Conservation (phyloP, 2,888 invertebrate species). For the Leucophenga maculata region DNA sequence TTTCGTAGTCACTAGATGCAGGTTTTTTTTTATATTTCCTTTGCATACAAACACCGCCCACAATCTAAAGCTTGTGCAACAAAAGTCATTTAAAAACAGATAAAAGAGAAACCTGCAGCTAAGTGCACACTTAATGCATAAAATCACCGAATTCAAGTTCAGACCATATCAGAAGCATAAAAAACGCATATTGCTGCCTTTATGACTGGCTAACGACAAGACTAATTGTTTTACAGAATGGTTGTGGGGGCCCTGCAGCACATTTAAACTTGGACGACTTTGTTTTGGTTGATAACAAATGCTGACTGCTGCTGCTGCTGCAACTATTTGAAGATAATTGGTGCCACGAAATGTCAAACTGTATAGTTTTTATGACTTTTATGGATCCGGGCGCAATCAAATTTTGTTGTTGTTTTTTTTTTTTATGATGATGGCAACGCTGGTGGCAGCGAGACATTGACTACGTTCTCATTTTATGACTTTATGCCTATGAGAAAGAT, state of each 20-base stretch:
- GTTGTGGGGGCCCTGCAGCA: no score
- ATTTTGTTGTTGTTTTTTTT: no score
- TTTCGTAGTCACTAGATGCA: no score
- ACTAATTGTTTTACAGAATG: slow-evolving; percentile 56
- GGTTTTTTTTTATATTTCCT: no score
- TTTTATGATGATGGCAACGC: slow-evolving; percentile 3
- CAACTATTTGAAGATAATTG: not conserved
- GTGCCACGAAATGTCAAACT: slow-evolving; percentile 12
- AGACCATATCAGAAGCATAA: no score
- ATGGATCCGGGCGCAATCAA: slow-evolving; percentile 13
- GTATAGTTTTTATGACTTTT: not conserved
- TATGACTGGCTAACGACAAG: slow-evolving; percentile 48
- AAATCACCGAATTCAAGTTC: no score
- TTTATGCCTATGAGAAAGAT: slow-evolving; percentile 25
- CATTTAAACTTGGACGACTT: no score
- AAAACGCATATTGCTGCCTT: no score
- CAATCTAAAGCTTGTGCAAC: no score
- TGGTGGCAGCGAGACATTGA: slow-evolving; percentile 7
- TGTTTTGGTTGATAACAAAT: no score
- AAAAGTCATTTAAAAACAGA: not conserved
- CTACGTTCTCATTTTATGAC: slow-evolving; percentile 13
- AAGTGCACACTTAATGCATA: slow-evolving; percentile 35
- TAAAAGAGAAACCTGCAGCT: not conserved
- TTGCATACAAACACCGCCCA: no score
- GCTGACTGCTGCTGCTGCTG: no score